Percentiles rank a stretch among this genome's conserved stretches.
phyloP scores from a whole-genome alignment of 2,113 vertebrate species.

The Calonectris borealis region DNA sequence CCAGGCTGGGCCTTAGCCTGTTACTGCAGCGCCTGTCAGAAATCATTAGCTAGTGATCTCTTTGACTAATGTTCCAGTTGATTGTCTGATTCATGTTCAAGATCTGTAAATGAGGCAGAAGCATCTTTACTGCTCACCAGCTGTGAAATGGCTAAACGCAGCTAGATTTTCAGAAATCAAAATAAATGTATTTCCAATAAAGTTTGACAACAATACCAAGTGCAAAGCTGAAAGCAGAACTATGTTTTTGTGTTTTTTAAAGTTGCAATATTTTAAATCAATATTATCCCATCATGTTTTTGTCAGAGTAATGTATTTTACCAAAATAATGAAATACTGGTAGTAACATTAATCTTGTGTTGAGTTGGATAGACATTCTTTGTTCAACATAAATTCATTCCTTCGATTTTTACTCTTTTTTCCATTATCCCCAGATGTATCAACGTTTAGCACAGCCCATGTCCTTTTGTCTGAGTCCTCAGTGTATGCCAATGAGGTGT shows the following conservation, averaged over 20 bases:
- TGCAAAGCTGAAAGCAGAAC: constrained; percentile 32
- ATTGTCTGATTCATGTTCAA: constrained; percentile 85
- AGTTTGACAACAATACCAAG: constrained; percentile 67
- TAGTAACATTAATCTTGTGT: neutral
- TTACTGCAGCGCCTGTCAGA: constrained; percentile 84
- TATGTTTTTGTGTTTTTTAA: constrained; percentile 14
- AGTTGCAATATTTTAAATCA: constrained; percentile 36
- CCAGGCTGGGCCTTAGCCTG: constrained; percentile 75
- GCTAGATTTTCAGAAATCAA: constrained; percentile 75
- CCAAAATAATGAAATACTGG: neutral
- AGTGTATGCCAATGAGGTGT: neutral
- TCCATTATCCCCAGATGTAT: neutral
- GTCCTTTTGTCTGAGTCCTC: neutral
- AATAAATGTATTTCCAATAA: constrained; percentile 74
- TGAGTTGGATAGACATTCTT: neutral
- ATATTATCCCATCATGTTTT: neutral
- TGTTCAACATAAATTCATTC: constrained; percentile 1
- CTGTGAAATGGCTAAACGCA: constrained; percentile 73
- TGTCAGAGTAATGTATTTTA: neutral
- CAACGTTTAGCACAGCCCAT: neutral
- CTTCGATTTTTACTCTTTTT: neutral
- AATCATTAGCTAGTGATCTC: constrained; percentile 82
- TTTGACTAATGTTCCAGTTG: constrained; percentile 91
- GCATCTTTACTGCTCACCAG: constrained; percentile 83
- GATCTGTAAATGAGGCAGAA: constrained; percentile 82